phyloP scores from a whole-genome alignment of 2,888 invertebrate species.

The Conops quadrifasciatus region DNA sequence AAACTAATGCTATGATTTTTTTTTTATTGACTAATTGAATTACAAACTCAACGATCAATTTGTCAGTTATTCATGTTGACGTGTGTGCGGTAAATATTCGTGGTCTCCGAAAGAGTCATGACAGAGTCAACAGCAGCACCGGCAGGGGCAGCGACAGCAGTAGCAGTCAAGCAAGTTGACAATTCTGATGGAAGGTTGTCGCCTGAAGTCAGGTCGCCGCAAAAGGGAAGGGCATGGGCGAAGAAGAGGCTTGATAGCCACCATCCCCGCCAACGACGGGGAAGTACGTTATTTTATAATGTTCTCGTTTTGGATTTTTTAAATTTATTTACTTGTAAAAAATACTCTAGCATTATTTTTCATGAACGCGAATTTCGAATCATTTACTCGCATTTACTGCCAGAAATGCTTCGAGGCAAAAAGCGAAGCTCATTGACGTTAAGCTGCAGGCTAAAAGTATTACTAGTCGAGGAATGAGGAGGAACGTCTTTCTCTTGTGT shows the following conservation, averaged over 20 bases:
- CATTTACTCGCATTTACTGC: too few relatives aligned
- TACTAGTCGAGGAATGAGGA: background rate
- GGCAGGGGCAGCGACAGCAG: background rate
- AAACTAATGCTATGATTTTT: background rate
- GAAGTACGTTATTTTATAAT: too few relatives aligned
- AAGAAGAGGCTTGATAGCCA: too few relatives aligned
- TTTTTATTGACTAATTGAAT: slow-evolving; percentile 54
- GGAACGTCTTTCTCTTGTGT: background rate
- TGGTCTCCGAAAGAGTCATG: slow-evolving; percentile 29
- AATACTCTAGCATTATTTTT: too few relatives aligned
- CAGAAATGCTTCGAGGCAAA: too few relatives aligned
- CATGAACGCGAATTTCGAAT: too few relatives aligned
- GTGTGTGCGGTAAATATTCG: slow-evolving; percentile 44
- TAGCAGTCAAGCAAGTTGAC: background rate
- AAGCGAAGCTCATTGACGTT: too few relatives aligned
- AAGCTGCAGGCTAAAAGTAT: background rate
- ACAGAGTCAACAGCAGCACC: background rate
- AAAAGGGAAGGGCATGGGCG: too few relatives aligned
- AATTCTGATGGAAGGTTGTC: background rate
- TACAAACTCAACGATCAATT: slow-evolving; percentile 53
- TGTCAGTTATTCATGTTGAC: slow-evolving; percentile 51
- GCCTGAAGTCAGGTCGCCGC: too few relatives aligned
- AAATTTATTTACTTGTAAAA: too few relatives aligned
- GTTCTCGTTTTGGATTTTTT: too few relatives aligned
- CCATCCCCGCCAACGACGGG: too few relatives aligned